These are phyloP conservation scores for Drosophila phalerata DNA, from an alignment of 2,888 invertebrate genomes.

Conservation along the genomic window DNA sequence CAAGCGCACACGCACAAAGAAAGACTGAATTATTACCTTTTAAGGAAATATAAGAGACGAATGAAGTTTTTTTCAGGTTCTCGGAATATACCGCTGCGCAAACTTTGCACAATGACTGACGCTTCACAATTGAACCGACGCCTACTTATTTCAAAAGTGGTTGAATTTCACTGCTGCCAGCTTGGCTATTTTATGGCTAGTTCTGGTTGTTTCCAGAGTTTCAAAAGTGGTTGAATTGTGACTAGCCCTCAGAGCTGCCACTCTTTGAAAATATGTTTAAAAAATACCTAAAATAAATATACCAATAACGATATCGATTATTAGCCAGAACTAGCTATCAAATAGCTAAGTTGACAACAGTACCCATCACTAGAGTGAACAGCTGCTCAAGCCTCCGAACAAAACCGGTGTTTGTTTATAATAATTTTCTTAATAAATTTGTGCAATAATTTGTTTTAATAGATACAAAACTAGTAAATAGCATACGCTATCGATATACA, in stretches of 20 bases:
- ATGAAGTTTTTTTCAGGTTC: slow-evolving; percentile 45
- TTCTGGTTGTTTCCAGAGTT: too few species aligned
- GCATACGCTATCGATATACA: slow-evolving; percentile 27
- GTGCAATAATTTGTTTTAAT: slow-evolving; percentile 29
- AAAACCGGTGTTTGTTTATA: slow-evolving; percentile 15
- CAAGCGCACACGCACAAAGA: slow-evolving; percentile 49
- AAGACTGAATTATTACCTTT: slow-evolving; percentile 63
- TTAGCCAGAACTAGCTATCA: too few species aligned
- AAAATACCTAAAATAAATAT: too few species aligned
- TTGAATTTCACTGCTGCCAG: slow-evolving; percentile 47
- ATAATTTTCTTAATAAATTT: background rate
- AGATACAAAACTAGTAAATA: background rate
- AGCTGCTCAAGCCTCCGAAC: slow-evolving; percentile 36
- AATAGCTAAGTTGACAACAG: too few species aligned
- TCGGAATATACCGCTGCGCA: slow-evolving; percentile 53
- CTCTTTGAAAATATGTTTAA: too few species aligned
- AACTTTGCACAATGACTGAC: slow-evolving; percentile 69
- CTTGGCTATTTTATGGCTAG: too few species aligned
- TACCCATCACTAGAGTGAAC: background rate
- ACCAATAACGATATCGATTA: too few species aligned
- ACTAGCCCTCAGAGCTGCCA: too few species aligned
- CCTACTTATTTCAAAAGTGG: slow-evolving; percentile 76
- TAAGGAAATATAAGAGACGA: slow-evolving; percentile 65
- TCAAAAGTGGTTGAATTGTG: too few species aligned
- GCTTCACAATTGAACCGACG: slow-evolving; percentile 72